Percentiles rank a stretch among this genome's conserved stretches.
Conservation (phyloP, 2,113 vertebrate genomes). For the Dasyurus viverrinus region DNA sequence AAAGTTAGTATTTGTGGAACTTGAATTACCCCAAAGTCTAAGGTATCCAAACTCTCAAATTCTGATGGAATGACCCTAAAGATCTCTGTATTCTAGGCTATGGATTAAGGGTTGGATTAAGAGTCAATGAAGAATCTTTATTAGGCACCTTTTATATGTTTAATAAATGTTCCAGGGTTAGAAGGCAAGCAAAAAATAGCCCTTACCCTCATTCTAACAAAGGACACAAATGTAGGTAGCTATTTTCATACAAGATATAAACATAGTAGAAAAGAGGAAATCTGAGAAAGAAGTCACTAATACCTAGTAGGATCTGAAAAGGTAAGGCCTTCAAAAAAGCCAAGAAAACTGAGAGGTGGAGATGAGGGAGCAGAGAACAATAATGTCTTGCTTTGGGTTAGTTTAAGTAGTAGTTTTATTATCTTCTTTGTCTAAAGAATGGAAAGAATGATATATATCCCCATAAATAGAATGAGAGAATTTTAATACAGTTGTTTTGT, state of each 20-base stretch:
- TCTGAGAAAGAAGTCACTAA: not conserved
- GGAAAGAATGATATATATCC: not conserved
- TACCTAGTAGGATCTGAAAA: not conserved
- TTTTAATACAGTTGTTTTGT: not conserved
- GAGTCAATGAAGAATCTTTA: not conserved
- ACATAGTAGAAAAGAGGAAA: not conserved
- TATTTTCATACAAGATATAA: not conserved
- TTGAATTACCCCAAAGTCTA: not conserved
- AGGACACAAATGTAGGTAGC: not conserved
- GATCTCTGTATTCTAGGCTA: not conserved
- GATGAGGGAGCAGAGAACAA: not conserved
- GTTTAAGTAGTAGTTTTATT: not conserved
- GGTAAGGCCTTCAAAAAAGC: not conserved
- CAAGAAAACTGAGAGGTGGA: not conserved
- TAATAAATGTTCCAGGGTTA: not conserved
- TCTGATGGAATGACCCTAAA: not conserved
- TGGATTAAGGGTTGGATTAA: not conserved
- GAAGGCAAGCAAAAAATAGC: not conserved
- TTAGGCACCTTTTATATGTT: not conserved
- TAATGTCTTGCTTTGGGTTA: not conserved
- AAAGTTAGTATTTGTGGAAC: conserved; percentile 36
- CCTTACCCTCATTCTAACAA: not conserved
- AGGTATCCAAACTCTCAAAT: not conserved
- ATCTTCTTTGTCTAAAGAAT: not conserved
- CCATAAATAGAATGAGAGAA: not conserved